Evolutionary conservation across 2,888 invertebrate species (phyloP).

Genomic region (Chydorus sphaericus): DNA sequence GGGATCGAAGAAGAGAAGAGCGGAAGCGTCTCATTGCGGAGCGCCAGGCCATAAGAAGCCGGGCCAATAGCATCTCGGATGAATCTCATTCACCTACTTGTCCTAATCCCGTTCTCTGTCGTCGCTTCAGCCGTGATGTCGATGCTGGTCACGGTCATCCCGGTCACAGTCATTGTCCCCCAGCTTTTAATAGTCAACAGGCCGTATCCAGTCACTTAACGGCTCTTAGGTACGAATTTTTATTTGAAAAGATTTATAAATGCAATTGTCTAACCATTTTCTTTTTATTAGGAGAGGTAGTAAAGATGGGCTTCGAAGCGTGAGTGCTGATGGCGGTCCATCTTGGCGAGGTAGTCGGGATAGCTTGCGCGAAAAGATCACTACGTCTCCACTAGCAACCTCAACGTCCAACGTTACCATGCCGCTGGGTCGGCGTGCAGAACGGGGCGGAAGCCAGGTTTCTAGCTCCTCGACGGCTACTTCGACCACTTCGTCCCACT

Average conservation of each 20-base stretch:
- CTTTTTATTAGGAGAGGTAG: constrained; percentile 14
- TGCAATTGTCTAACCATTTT: background rate
- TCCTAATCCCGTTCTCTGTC: background rate
- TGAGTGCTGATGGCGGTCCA: constrained; percentile 7
- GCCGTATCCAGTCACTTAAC: background rate
- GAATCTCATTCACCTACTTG: constrained; percentile 4
- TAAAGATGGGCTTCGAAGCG: constrained; percentile 13
- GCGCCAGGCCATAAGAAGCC: constrained; percentile 11
- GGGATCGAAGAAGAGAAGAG: constrained; percentile 19
- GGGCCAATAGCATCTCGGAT: constrained; percentile 14
- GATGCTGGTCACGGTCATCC: background rate
- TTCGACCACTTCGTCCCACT: background rate
- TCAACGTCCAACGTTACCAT: background rate
- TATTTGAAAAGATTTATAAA: background rate
- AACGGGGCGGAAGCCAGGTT: background rate
- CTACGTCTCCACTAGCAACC: background rate
- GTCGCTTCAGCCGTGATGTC: constrained; percentile 13
- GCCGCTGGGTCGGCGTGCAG: background rate
- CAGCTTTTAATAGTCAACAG: too few relatives aligned
- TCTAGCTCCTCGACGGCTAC: background rate
- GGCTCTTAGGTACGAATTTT: background rate
- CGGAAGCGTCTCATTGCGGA: constrained; percentile 19
- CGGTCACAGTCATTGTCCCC: background rate
- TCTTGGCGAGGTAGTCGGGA: constrained; percentile 18
- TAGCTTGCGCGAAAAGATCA: constrained; percentile 15